phyloP scores from a whole-genome alignment of 1,140 invertebrate species.

The Calephelis nemesis region DNA sequence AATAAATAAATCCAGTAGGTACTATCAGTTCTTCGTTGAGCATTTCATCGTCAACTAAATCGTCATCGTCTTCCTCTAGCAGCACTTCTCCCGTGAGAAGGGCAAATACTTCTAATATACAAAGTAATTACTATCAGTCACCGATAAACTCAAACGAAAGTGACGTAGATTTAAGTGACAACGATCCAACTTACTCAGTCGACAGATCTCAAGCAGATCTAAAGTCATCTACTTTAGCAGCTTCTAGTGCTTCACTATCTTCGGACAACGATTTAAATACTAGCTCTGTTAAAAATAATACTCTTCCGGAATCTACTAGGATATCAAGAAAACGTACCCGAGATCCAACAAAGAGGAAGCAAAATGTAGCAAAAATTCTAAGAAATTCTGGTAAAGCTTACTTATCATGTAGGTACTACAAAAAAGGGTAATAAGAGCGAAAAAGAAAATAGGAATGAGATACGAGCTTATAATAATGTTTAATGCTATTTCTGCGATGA shows the following conservation, averaged over 20 bases:
- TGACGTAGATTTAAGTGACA: neutral
- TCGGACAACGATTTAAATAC: neutral
- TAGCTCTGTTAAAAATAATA: neutral
- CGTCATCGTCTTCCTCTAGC: conserved; percentile 2
- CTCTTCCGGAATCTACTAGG: neutral
- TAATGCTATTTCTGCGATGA: too few relatives aligned
- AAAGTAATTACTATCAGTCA: conserved; percentile 13
- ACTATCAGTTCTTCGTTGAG: neutral
- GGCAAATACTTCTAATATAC: neutral
- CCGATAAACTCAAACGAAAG: conserved; percentile 16
- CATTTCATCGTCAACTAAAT: neutral
- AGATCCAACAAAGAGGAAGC: conserved; percentile 9
- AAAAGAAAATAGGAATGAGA: too few relatives aligned
- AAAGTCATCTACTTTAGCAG: neutral
- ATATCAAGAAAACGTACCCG: conserved; percentile 16
- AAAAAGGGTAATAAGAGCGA: too few relatives aligned
- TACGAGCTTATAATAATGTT: too few relatives aligned
- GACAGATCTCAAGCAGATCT: neutral
- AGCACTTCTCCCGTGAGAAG: neutral
- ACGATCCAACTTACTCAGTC: neutral
- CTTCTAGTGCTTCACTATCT: conserved; percentile 1
- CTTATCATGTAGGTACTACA: neutral
- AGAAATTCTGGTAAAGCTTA: conserved; percentile 18
- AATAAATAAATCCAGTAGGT: too few relatives aligned
- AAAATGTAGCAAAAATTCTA: conserved; percentile 7